Evolutionary conservation across 2,113 vertebrate genomes (phyloP).

Genomic region (Leuciscus idus): DNA sequence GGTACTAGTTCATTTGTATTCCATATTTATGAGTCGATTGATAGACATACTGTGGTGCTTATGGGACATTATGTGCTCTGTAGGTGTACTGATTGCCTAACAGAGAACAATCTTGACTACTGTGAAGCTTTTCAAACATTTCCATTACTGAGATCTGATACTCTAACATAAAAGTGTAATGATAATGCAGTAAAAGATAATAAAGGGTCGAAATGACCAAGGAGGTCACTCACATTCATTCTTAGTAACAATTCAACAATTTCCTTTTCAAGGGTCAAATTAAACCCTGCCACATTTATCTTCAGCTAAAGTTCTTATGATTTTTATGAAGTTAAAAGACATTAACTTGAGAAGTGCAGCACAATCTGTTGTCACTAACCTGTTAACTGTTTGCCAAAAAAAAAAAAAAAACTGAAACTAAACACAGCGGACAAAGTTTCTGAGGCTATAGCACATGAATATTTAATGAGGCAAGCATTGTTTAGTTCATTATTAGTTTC

Average conservation of each 20-base stretch:
- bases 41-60: background rate
- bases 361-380: background rate
- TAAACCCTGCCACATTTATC: background rate
- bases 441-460: background rate
- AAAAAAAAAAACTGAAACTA: background rate
- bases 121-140: background rate
- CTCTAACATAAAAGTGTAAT: background rate
- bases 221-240: no score
- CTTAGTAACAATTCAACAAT: no score
- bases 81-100: background rate
- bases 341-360: background rate
- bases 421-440: background rate
- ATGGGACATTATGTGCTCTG: constrained; percentile 20
- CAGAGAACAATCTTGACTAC: background rate
- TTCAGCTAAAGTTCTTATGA: background rate
- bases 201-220: no score
- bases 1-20: background rate
- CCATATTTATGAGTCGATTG: constrained; percentile 22
- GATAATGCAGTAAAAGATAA: background rate
- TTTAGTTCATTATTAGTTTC: constrained; percentile 9
- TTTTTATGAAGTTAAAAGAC: background rate
- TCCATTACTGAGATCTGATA: background rate
- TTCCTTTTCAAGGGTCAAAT: background rate
- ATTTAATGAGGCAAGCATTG: background rate
- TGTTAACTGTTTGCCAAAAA: background rate